These are phyloP conservation scores for Pseudococcus viburni DNA, from an alignment of 2,888 invertebrate genomes.

Conservation along the genomic window DNA sequence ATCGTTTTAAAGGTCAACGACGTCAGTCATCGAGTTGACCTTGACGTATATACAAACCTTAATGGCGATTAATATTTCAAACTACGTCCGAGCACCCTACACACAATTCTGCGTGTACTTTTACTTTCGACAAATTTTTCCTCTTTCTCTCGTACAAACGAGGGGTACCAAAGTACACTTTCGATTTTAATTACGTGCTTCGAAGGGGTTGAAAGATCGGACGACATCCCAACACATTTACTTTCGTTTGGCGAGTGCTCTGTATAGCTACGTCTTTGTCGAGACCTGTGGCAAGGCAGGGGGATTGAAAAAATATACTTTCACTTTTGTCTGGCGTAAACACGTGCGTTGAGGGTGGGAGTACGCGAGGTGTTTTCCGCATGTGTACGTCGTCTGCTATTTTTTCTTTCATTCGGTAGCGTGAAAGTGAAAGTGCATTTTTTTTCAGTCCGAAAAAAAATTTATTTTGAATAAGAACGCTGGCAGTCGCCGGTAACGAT, in stretches of 20 bases:
- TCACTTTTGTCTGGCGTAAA: background rate
- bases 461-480: too few relatives aligned
- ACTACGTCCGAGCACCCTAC: background rate
- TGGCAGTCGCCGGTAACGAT: background rate
- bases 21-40: constrained; percentile 17
- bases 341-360: constrained; percentile 31
- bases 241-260: constrained; percentile 2
- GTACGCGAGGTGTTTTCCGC: background rate
- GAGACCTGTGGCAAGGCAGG: background rate
- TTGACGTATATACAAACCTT: constrained; percentile 19
- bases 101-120: background rate
- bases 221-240: background rate
- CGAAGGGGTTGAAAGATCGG: constrained; percentile 1
- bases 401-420: background rate
- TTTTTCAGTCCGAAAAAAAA: background rate
- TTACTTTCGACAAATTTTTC: background rate
- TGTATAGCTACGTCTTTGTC: background rate
- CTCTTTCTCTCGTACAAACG: background rate
- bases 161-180: background rate
- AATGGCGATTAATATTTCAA: constrained; percentile 43
- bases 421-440: constrained; percentile 8
- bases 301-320: background rate
- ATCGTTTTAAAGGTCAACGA: constrained; percentile 21
- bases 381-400: background rate
- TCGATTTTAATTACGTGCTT: background rate